Evolutionary conservation across 2,888 invertebrate species (phyloP).

Genomic region (Zeuzera pyrina): DNA sequence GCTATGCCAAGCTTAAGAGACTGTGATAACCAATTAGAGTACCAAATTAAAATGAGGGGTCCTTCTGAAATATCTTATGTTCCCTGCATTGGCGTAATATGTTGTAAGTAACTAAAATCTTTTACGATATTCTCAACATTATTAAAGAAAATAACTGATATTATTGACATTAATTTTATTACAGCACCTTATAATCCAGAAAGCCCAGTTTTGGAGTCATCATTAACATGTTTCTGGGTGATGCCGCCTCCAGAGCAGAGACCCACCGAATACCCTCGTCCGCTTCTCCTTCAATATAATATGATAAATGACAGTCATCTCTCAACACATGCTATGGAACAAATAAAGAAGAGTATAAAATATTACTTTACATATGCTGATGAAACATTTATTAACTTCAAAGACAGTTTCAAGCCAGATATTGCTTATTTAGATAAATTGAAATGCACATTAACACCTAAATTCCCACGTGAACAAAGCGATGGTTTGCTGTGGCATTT

Average conservation of each 20-base stretch:
- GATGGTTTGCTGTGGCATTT: slow-evolving; percentile 86
- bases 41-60: slow-evolving; percentile 95
- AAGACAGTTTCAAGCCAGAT: slow-evolving; percentile 78
- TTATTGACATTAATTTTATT: slow-evolving; percentile 24
- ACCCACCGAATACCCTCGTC: slow-evolving; percentile 93
- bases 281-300: slow-evolving; percentile 91
- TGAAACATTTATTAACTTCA: slow-evolving; percentile 58
- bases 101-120: slow-evolving; percentile 78
- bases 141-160: neutral
- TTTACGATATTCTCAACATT: too few relatives aligned
- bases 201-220: slow-evolving; percentile 85
- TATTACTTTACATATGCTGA: slow-evolving; percentile 80
- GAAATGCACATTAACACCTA: slow-evolving; percentile 84
- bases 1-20: slow-evolving; percentile 91
- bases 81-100: slow-evolving; percentile 93
- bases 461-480: slow-evolving; percentile 86
- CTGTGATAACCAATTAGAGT: slow-evolving; percentile 93
- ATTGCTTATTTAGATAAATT: slow-evolving; percentile 88
- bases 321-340: slow-evolving; percentile 85
- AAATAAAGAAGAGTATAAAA: slow-evolving; percentile 88
- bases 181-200: slow-evolving; percentile 88
- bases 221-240: slow-evolving; percentile 92
- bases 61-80: slow-evolving; percentile 92
- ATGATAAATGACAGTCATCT: slow-evolving; percentile 87
- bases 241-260: slow-evolving; percentile 95